Conservation (phyloP, 2,888 invertebrate species). For the Phengaris arion region DNA sequence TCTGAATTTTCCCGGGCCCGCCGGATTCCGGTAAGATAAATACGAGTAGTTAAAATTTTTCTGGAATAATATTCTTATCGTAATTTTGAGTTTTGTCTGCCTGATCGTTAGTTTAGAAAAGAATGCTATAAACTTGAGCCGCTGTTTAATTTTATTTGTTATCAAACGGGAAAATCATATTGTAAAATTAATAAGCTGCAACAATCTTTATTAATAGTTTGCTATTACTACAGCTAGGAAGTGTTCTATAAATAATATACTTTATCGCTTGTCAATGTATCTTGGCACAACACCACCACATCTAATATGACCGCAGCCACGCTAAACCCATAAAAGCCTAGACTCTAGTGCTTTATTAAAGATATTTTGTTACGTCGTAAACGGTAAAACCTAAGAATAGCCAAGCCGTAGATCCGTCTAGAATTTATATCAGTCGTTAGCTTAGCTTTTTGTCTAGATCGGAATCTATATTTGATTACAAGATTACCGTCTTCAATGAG, state of each 20-base stretch:
- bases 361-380: background rate
- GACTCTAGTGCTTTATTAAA: background rate
- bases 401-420: background rate
- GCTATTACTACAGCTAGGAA: background rate
- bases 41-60: background rate
- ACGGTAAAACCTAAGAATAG: background rate
- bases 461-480: background rate
- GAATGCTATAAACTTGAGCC: background rate
- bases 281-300: background rate
- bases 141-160: background rate
- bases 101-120: background rate
- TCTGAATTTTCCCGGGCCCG: too few species aligned
- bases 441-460: background rate
- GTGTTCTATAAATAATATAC: slow-evolving; percentile 5
- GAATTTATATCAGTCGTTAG: background rate
- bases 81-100: background rate
- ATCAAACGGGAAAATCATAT: background rate
- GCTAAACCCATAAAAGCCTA: background rate
- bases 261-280: background rate
- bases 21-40: too few species aligned
- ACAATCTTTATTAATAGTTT: background rate
- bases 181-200: background rate
- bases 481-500: too few species aligned
- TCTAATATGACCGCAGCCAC: background rate
- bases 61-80: background rate